These are phyloP conservation scores for Sesamia nonagrioides DNA, from an alignment of 1,140 invertebrate genomes.

Conservation along the genomic window DNA sequence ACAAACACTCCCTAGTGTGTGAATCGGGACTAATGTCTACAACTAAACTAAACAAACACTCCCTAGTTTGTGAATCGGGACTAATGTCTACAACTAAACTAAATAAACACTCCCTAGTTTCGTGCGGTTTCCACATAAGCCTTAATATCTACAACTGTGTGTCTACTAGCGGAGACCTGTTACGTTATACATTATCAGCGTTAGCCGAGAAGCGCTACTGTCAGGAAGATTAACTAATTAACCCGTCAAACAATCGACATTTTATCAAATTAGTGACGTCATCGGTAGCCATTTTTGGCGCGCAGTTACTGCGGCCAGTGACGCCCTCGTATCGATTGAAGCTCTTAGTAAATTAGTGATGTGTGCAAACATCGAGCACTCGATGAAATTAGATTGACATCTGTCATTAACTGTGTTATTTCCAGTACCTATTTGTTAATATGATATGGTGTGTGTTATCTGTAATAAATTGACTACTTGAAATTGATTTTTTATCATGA, in stretches of 20 bases:
- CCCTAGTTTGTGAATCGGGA: no score
- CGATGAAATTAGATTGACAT: constrained; percentile 68
- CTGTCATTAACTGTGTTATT: constrained; percentile 58
- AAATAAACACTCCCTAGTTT: not conserved
- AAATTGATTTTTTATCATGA: not conserved
- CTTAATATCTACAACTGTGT: not conserved
- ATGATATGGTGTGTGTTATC: constrained; percentile 17
- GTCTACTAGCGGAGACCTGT: constrained; percentile 2
- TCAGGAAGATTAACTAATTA: constrained; percentile 48
- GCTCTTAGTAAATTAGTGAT: constrained; percentile 72
- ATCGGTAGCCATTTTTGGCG: constrained; percentile 37
- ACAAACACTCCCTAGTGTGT: no score
- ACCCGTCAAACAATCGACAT: constrained; percentile 48
- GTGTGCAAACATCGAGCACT: constrained; percentile 64
- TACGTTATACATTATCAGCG: constrained; percentile 27
- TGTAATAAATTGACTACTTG: not conserved
- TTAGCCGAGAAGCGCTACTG: constrained; percentile 35
- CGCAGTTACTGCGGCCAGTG: constrained; percentile 34
- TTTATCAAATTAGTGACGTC: constrained; percentile 47
- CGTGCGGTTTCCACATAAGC: not conserved
- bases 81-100: no score
- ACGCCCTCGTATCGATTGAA: constrained; percentile 49
- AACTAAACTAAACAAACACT: no score
- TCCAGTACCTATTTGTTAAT: constrained; percentile 14
- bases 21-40: no score